These are phyloP conservation scores for Planiliza haematocheilus DNA, from an alignment of 2,113 vertebrate species.

Conservation along the genomic window DNA sequence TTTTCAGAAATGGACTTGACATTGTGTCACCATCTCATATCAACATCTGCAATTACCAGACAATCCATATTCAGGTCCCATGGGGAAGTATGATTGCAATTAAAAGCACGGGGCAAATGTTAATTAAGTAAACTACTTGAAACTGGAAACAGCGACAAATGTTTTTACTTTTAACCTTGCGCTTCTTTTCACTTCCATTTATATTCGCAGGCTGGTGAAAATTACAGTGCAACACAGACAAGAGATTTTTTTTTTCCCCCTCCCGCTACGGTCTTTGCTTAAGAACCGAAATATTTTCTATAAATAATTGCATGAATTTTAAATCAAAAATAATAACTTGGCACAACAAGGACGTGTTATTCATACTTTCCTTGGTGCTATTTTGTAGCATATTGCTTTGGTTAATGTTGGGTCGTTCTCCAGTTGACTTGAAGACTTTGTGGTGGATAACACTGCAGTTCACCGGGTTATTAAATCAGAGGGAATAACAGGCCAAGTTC, in stretches of 20 bases:
- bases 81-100: constrained; percentile 97
- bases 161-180: constrained; percentile 71
- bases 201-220: constrained; percentile 16
- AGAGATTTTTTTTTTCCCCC: background rate
- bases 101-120: constrained; percentile 98
- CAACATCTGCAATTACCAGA: constrained; percentile 94
- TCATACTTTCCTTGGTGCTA: constrained; percentile 4
- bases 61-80: constrained; percentile 91
- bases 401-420: constrained; percentile 36
- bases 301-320: constrained; percentile 13
- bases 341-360: background rate
- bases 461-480: constrained; percentile 83
- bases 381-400: constrained; percentile 9
- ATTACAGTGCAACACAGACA: constrained; percentile 47
- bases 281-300: background rate
- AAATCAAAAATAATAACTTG: constrained; percentile 2
- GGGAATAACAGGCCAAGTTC: constrained; percentile 82
- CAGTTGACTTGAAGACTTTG: constrained; percentile 40
- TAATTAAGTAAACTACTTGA: constrained; percentile 99
- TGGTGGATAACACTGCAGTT: constrained; percentile 72
- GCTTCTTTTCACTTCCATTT: constrained; percentile 39
- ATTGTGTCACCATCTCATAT: constrained; percentile 94
- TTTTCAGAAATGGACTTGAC: constrained; percentile 88
- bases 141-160: constrained; percentile 90
- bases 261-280: constrained; percentile 12